A percentile compares a stretch with the other conserved stretches of the same genome.
Evolutionary conservation across 2,113 vertebrate species (phyloP).

Genomic region (Actinemys pallida): DNA sequence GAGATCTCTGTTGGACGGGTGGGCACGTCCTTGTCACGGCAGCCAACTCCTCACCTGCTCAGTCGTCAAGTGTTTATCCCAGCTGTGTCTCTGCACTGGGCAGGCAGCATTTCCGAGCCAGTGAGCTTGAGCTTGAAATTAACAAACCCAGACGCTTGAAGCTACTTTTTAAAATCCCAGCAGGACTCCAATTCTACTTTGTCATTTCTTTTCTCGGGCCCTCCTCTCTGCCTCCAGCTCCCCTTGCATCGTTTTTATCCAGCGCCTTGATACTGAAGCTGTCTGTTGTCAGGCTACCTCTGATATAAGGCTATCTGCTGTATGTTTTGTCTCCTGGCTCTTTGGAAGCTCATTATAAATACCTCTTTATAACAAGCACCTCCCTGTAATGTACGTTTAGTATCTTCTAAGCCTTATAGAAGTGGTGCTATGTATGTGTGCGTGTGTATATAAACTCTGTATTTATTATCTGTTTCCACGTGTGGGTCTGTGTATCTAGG

Average conservation of each 20-base stretch:
- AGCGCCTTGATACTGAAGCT: not conserved
- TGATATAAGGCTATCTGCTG: not conserved
- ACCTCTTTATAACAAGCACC: not conserved
- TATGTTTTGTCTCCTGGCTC: not conserved
- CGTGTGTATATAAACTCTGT: not conserved
- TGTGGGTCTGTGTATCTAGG: not conserved
- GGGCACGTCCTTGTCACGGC: not conserved
- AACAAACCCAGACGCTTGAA: not conserved
- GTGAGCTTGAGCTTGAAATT: not conserved
- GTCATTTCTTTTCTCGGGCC: not conserved
- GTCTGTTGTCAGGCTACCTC: not conserved
- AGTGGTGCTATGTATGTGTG: not conserved
- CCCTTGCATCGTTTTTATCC: not conserved
- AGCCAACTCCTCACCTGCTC: not conserved
- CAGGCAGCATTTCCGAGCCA: not conserved
- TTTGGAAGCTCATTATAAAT: not conserved
- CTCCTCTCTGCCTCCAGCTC: not conserved
- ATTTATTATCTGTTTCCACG: not conserved
- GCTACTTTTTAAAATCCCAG: not conserved
- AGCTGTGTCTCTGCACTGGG: not conserved
- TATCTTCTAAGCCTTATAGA: not conserved
- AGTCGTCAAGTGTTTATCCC: not conserved
- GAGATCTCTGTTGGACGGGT: not conserved
- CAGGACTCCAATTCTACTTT: not conserved
- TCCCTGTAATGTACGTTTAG: not conserved